Evolutionary conservation across 2,888 invertebrate genomes (phyloP).

Genomic region (Ptilodon capucinus): DNA sequence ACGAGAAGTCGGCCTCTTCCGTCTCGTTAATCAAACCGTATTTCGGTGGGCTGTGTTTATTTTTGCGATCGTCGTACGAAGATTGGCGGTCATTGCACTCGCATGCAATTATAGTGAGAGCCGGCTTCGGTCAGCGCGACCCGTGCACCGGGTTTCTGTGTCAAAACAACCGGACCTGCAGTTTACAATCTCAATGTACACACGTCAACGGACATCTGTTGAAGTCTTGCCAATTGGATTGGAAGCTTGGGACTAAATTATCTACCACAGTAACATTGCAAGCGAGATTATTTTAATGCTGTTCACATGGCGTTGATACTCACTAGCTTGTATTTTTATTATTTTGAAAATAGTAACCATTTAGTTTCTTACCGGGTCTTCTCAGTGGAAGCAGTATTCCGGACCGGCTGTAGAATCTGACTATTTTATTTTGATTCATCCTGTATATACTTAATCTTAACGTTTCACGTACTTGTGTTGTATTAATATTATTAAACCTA

Average conservation of each 20-base stretch:
- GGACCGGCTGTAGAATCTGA: no score
- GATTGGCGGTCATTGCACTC: constrained; percentile 54
- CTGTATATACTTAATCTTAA: no score
- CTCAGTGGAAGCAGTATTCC: no score
- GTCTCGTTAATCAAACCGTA: constrained; percentile 10
- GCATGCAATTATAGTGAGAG: constrained; percentile 52
- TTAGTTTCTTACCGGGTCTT: no score
- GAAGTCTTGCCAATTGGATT: neutral
- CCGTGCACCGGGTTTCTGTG: constrained; percentile 66
- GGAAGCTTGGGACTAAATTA: neutral
- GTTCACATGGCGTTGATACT: no score
- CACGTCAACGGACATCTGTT: neutral
- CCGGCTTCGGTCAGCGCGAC: constrained; percentile 41
- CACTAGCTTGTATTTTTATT: no score
- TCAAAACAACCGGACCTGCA: constrained; percentile 56
- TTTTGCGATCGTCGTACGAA: constrained; percentile 34
- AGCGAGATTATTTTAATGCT: no score
- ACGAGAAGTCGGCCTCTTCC: neutral
- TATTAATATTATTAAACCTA: no score
- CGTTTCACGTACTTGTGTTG: no score
- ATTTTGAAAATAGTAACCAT: no score
- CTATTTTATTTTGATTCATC: no score
- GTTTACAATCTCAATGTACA: neutral
- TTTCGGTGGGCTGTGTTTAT: constrained; percentile 35
- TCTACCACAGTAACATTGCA: no score